Evolutionary conservation across 2,888 invertebrate species (phyloP).

Genomic region (Ptychoptera albimana): DNA sequence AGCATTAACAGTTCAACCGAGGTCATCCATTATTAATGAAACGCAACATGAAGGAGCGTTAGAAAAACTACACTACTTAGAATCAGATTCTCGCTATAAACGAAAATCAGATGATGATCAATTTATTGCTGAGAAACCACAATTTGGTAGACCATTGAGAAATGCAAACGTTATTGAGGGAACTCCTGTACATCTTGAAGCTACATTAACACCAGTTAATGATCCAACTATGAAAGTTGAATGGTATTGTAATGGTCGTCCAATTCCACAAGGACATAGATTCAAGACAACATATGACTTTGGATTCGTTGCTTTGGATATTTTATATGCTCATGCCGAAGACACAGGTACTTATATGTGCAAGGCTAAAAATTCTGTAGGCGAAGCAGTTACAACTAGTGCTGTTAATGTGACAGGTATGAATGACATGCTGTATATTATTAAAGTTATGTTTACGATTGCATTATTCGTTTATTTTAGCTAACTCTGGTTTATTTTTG

Average conservation of each 20-base stretch:
- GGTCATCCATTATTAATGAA: slow-evolving; percentile 70
- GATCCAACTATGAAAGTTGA: slow-evolving; percentile 98
- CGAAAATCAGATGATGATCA: slow-evolving; percentile 56
- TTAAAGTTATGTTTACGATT: background rate
- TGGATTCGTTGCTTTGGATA: slow-evolving; percentile 92
- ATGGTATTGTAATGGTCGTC: slow-evolving; percentile 93
- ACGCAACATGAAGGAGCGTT: slow-evolving; percentile 87
- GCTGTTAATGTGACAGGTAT: slow-evolving; percentile 73
- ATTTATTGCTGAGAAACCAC: slow-evolving; percentile 67
- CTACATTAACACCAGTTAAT: slow-evolving; percentile 89
- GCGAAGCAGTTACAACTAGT: slow-evolving; percentile 89
- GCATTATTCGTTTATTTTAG: slow-evolving; percentile 34
- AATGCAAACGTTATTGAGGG: slow-evolving; percentile 78
- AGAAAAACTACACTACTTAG: slow-evolving; percentile 82
- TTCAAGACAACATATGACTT: slow-evolving; percentile 96
- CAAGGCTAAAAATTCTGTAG: slow-evolving; percentile 85
- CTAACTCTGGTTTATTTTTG: slow-evolving; percentile 67
- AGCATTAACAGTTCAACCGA: slow-evolving; percentile 63
- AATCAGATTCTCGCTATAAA: slow-evolving; percentile 65
- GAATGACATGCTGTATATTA: slow-evolving; percentile 11
- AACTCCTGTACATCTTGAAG: slow-evolving; percentile 78
- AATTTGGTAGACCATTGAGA: slow-evolving; percentile 76
- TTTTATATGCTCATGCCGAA: slow-evolving; percentile 91
- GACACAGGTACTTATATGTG: slow-evolving; percentile 96
- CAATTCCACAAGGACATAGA: slow-evolving; percentile 83